These are phyloP conservation scores for Poeciliopsis infans DNA, from an alignment of 2,797 vertebrate species.

Conservation along the genomic window DNA sequence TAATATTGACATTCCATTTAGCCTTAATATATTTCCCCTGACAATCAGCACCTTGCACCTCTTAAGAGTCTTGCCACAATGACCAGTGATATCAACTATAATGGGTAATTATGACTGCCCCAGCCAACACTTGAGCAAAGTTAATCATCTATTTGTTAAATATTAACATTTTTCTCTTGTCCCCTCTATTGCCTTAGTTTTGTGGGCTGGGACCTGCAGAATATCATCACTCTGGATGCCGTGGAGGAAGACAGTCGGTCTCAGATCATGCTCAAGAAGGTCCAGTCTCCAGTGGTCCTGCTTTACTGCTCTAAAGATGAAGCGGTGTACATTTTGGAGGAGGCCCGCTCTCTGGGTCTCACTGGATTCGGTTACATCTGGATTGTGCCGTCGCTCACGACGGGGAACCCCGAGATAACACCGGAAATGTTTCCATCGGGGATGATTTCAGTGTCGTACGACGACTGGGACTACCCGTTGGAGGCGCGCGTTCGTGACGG, in stretches of 20 bases:
- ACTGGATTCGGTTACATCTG: conserved; percentile 97
- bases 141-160: conserved; percentile 57
- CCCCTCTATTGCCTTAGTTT: conserved; percentile 77
- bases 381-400: conserved; percentile 96
- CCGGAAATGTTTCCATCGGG: conserved; percentile 93
- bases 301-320: conserved; percentile 97
- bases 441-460: conserved; percentile 95
- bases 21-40: conserved; percentile 48
- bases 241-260: conserved; percentile 91
- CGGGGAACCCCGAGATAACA: conserved; percentile 93
- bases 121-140: conserved; percentile 56
- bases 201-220: conserved; percentile 98
- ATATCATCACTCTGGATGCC: conserved; percentile 89
- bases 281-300: conserved; percentile 94
- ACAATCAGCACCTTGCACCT: conserved; percentile 48
- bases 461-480: conserved; percentile 97
- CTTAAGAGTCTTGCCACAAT: conserved; percentile 53
- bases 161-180: conserved; percentile 54
- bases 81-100: conserved; percentile 61
- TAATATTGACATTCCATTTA: conserved; percentile 53
- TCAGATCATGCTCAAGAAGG: conserved; percentile 96
- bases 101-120: conserved; percentile 54
- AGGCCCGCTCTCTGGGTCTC: conserved; percentile 93
- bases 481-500: conserved; percentile 91
- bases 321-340: conserved; percentile 91